A percentile compares a stretch with the other conserved stretches of the same genome.
These are phyloP conservation scores for Puma concolor DNA, from an alignment of 2,113 vertebrate species.

Conservation along the genomic window DNA sequence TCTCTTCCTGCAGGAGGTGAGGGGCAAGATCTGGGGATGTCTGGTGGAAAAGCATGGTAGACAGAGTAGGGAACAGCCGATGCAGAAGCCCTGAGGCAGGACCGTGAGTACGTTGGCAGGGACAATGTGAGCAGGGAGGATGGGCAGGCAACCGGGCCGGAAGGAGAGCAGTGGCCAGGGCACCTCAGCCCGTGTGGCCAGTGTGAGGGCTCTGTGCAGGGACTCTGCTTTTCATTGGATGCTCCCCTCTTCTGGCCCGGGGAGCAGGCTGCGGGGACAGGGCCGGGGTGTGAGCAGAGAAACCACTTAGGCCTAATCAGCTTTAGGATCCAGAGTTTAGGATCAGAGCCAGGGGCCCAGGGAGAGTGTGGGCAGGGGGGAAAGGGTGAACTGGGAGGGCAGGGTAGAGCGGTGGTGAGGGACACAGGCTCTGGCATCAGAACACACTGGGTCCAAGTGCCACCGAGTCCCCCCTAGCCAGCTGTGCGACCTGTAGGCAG, in stretches of 20 bases:
- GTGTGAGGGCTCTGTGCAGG: background rate
- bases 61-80: background rate
- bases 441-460: background rate
- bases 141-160: background rate
- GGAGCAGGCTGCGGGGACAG: too few relatives aligned
- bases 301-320: background rate
- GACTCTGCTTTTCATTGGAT: background rate
- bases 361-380: background rate
- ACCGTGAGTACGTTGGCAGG: fast-evolving
- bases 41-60: background rate
- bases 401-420: background rate
- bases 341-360: background rate
- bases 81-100: background rate
- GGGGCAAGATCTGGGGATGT: too few relatives aligned
- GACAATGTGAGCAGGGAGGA: background rate
- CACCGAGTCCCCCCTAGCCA: background rate
- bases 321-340: background rate
- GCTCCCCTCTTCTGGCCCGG: background rate
- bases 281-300: background rate
- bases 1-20: background rate
- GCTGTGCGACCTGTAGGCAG: background rate
- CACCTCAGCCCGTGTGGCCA: background rate
- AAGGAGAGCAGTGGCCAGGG: too few relatives aligned
- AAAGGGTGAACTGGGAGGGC: background rate
- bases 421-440: too few relatives aligned